A percentile compares a stretch with the other conserved stretches of the same genome.
Evolutionary conservation across 37 sponge, comb jelly and placozoan species (phyloP).

Genomic region (Diacarnus erythraeanus): DNA sequence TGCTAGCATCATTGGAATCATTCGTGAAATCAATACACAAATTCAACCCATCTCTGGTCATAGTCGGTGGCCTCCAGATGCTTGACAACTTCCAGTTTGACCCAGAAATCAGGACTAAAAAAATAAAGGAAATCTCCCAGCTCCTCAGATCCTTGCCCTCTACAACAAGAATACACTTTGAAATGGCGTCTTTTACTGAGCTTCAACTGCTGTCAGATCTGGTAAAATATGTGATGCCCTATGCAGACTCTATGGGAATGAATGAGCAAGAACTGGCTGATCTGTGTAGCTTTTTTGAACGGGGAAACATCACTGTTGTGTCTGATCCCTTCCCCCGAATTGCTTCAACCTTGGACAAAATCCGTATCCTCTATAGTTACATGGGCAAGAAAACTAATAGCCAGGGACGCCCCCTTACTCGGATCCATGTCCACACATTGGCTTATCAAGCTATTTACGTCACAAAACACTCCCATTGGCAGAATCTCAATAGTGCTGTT

Average conservation of each 20-base stretch:
- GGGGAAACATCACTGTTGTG: constrained; percentile 36
- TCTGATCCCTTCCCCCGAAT: constrained; percentile 59
- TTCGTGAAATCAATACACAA: constrained; percentile 17
- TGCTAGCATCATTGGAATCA: constrained; percentile 53
- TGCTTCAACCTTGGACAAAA: constrained; percentile 62
- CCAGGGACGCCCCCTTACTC: constrained; percentile 30
- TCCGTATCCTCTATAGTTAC: constrained; percentile 30
- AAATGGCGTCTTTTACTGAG: constrained; percentile 82
- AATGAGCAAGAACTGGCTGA: constrained; percentile 90
- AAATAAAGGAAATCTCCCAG: constrained; percentile 30
- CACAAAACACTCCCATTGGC: constrained; percentile 46
- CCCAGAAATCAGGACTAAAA: constrained; percentile 23
- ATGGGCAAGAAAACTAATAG: background rate
- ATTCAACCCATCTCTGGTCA: constrained; percentile 65
- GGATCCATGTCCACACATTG: constrained; percentile 84
- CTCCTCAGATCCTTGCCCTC: constrained; percentile 37
- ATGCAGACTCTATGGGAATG: constrained; percentile 85
- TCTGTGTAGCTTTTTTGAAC: constrained; percentile 33
- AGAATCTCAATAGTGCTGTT: constrained; percentile 55
- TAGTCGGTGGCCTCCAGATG: constrained; percentile 83
- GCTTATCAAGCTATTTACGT: constrained; percentile 79
- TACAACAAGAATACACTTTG: constrained; percentile 72
- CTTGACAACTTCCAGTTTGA: constrained; percentile 72
- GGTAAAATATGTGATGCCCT: constrained; percentile 58
- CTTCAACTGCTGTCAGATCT: constrained; percentile 47